These are phyloP conservation scores for Ursus arctos DNA, from an alignment of 2,113 vertebrate species.

Conservation along the genomic window DNA sequence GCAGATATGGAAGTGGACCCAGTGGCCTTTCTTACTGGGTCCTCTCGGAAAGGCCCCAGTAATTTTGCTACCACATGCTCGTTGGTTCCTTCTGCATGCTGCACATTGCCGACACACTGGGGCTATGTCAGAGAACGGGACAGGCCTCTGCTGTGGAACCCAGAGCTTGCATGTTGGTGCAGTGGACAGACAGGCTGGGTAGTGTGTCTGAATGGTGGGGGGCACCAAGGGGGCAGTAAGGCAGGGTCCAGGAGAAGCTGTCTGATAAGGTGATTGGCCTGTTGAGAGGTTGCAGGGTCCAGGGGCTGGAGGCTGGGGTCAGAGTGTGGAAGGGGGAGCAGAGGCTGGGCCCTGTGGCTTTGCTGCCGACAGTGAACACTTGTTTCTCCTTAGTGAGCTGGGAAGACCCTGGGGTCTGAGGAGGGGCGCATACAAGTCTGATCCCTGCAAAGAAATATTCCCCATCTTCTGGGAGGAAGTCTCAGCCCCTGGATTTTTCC, in stretches of 20 bases:
- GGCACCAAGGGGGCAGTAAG: neutral
- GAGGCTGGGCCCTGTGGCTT: neutral
- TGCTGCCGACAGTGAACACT: neutral
- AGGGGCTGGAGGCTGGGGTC: neutral
- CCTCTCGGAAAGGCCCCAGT: neutral
- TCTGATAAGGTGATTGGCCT: neutral
- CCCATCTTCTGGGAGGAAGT: neutral
- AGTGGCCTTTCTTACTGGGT: neutral
- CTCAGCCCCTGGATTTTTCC: neutral
- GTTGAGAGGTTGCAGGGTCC: neutral
- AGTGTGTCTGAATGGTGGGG: neutral
- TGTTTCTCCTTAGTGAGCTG: neutral
- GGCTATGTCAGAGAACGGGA: neutral
- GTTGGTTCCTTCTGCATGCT: fast-evolving
- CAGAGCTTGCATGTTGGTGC: neutral
- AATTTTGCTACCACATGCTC: neutral
- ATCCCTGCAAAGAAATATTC: neutral
- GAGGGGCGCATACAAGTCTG: neutral
- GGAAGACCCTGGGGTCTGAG: neutral
- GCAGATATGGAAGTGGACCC: neutral
- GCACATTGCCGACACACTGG: fast-evolving
- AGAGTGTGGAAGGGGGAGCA: no score
- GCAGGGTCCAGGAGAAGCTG: neutral
- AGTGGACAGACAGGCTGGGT: neutral
- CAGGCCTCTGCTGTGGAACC: no score